Evolutionary conservation across 2,888 invertebrate species (phyloP).

Genomic region (Rhamphomyia laevipes): DNA sequence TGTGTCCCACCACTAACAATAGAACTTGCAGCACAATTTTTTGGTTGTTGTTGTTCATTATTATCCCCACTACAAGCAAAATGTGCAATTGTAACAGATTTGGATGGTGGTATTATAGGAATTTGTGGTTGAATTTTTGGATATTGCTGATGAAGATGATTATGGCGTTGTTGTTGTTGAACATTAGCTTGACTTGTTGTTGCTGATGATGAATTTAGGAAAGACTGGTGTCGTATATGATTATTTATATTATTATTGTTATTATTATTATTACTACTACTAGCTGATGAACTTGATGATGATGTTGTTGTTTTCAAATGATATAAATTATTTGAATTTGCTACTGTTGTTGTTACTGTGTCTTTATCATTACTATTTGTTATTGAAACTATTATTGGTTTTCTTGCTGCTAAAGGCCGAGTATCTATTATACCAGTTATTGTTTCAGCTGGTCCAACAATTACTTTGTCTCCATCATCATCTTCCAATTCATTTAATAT

Average conservation of each 20-base stretch:
- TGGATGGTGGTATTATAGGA: conserved; percentile 12
- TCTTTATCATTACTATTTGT: conserved; percentile 11
- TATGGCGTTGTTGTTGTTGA: conserved; percentile 1
- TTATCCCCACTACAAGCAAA: conserved; percentile 5
- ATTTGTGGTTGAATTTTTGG: conserved; percentile 2
- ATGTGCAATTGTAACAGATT: conserved; percentile 13
- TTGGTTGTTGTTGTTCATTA: conserved; percentile 9
- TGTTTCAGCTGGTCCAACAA: conserved; percentile 58
- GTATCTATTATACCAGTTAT: conserved; percentile 61
- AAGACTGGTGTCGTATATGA: conserved; percentile 14
- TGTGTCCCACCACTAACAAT: neutral
- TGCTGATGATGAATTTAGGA: conserved; percentile 10
- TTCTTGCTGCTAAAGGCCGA: conserved; percentile 34
- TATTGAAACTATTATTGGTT: conserved; percentile 18
- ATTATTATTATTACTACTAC: neutral
- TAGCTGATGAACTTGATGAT: neutral
- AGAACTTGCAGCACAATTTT: conserved; percentile 10
- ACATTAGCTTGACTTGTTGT: conserved; percentile 3
- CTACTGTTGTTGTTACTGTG: neutral
- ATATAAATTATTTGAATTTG: conserved; percentile 15
- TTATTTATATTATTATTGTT: conserved; percentile 11
- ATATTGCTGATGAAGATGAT: conserved; percentile 4
- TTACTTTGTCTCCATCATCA: conserved; percentile 21
- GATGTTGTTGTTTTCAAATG: conserved; percentile 11
- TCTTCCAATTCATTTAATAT: neutral